Conservation (phyloP, 2,888 invertebrate genomes). For the Amiota mariae region DNA sequence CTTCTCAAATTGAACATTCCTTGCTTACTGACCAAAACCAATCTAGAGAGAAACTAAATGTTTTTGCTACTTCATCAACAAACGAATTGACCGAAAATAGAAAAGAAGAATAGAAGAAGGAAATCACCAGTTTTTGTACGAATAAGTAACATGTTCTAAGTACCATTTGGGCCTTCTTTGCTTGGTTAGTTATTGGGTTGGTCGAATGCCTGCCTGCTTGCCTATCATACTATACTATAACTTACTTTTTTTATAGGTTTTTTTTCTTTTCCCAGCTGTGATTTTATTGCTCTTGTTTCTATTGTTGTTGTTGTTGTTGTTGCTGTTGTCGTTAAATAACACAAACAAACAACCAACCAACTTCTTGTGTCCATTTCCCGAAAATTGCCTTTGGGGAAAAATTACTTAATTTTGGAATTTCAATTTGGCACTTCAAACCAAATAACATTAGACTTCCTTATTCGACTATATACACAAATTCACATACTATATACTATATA, state of each 20-base stretch:
- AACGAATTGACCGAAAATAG: background rate
- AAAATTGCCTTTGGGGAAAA: conserved; percentile 57
- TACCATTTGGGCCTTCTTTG: no score
- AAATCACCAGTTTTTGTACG: conserved; percentile 1
- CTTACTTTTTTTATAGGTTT: conserved; percentile 1
- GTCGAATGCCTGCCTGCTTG: no score
- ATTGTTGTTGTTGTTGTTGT: conserved; percentile 43
- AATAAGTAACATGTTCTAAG: no score
- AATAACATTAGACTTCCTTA: background rate
- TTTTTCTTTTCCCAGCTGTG: conserved; percentile 14
- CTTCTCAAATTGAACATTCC: no score
- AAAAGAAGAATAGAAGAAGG: background rate
- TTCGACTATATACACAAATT: conserved; percentile 15
- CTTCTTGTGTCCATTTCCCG: conserved; percentile 12
- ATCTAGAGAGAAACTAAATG: no score
- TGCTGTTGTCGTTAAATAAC: conserved; percentile 41
- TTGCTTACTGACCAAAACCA: no score
- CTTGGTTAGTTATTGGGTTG: no score
- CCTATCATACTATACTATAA: background rate
- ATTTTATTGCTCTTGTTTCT: conserved; percentile 41
- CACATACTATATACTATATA: conserved; percentile 22
- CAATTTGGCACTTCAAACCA: conserved; percentile 64
- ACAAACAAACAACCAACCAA: background rate
- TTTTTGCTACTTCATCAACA: conserved; percentile 12
- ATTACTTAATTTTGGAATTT: conserved; percentile 68